A percentile compares a stretch with the other conserved stretches of the same genome.
These are phyloP conservation scores for Panthera leo DNA, from an alignment of 2,113 vertebrate species.

Conservation along the genomic window DNA sequence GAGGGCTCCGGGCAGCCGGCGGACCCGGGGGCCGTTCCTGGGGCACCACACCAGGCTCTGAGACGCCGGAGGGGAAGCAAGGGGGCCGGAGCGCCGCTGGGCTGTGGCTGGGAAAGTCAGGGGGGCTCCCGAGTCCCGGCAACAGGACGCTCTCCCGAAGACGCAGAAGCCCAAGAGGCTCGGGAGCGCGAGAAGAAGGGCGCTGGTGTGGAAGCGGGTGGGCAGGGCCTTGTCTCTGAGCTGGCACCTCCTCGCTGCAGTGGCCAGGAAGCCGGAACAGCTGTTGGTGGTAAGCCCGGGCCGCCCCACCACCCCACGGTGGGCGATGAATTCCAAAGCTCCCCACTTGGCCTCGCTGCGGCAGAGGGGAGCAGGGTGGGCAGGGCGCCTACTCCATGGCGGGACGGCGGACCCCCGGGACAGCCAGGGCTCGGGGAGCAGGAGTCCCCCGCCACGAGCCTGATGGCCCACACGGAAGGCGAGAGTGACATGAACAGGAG, in stretches of 20 bases:
- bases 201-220: fast-evolving
- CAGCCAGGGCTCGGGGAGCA: not conserved
- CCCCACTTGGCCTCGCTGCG: fast-evolving
- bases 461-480: not conserved
- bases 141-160: not conserved
- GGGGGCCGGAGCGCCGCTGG: fast-evolving
- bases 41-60: fast-evolving
- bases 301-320: not conserved
- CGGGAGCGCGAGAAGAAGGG: not conserved
- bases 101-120: not conserved
- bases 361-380: not conserved
- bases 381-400: not conserved
- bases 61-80: not conserved
- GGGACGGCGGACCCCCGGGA: fast-evolving
- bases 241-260: not conserved
- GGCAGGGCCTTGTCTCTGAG: not conserved
- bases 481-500: not conserved
- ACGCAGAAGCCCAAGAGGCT: not conserved
- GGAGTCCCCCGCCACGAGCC: not conserved
- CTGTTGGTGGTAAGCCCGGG: not conserved
- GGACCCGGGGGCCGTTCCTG: fast-evolving
- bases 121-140: not conserved
- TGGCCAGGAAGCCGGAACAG: not conserved
- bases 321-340: not conserved
- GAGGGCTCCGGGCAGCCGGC: not conserved